Evolutionary conservation across 2,888 invertebrate genomes (phyloP), one percentile per base, ranked within the genome.

Genomic region (Pyrocoelia pectoralis): DNA sequence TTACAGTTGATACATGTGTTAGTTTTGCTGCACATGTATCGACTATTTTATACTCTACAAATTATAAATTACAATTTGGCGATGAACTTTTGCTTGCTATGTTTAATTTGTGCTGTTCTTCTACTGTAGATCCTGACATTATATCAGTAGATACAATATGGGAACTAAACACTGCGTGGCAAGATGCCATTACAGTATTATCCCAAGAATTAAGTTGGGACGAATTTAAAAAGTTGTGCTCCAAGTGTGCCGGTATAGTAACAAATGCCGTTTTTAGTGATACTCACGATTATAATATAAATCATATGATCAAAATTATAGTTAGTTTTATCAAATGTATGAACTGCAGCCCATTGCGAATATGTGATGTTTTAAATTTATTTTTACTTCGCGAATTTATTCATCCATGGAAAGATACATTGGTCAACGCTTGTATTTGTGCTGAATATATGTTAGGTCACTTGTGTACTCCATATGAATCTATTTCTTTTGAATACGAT

Each of bases 111-210:
- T 82, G 82, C 33, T 79, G 84, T 61, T 78, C 80, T 61, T 74
- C 74, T 1, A 74, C 72, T 8, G 68, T 74, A n/a, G 77, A 77
- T 72, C 76, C 64, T 70, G 83, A 71, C 70, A 73, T 72, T 13
- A 59, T 85, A 56, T 77, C 82, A 0, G 65, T 79, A 60, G 86
- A 85, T 66, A 85, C 86, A 9, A 78, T 86, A 69, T 82, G 83
- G 82, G 87, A 87, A 77, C 79, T 84, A 38, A 84, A 83, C 14
- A 83, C 84, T 12, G 83, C 86, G 40, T 87, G 87, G 87, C 86
- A 84, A 73, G 86, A 86, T 76, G 83, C 83, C 5, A 68, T 86
- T 2, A 79, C 80, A 1, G 78, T 71, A 6, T 62, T 78, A 29
- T 65, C 72, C 10, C 61, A 57, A 3, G 65, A 64, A 18, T 41